A percentile compares a stretch with the other conserved stretches of the same genome.
Evolutionary conservation across 2,113 vertebrate species (phyloP).

Genomic region (Macquaria australasica): DNA sequence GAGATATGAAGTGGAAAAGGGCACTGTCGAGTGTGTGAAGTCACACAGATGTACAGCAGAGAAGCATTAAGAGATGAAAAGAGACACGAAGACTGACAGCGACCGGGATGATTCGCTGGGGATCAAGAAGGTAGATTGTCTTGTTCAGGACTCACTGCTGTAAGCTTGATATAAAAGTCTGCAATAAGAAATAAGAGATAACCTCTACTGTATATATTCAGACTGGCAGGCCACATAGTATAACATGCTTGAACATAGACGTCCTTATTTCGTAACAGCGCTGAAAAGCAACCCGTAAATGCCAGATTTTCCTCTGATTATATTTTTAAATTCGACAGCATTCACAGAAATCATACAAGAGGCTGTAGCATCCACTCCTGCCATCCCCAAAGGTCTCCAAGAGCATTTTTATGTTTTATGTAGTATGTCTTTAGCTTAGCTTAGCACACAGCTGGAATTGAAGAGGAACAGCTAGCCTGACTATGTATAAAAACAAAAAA

Average conservation of each 20-base stretch:
- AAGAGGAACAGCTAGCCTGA: neutral
- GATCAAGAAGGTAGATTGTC: neutral
- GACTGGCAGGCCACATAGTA: too few relatives aligned
- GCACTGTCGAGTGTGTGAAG: neutral
- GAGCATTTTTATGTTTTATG: neutral
- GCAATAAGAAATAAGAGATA: neutral
- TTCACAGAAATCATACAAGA: neutral
- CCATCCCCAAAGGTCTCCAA: neutral
- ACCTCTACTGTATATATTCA: neutral
- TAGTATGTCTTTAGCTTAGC: neutral
- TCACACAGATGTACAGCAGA: constrained; percentile 8
- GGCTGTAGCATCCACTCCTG: neutral
- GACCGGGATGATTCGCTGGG: neutral
- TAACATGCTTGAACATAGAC: neutral
- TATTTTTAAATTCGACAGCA: neutral
- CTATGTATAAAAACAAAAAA: too few relatives aligned
- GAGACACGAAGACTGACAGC: neutral
- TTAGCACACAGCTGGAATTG: neutral
- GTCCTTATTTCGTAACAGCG: neutral
- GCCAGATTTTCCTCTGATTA: neutral
- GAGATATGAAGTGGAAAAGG: constrained; percentile 43
- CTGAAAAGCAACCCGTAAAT: neutral
- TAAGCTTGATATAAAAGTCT: constrained; percentile 15
- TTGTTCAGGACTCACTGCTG: constrained; percentile 47
- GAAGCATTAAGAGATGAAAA: neutral